Evolutionary conservation across 2,797 vertebrate species (phyloP).

Genomic region (Masticophis lateralis): DNA sequence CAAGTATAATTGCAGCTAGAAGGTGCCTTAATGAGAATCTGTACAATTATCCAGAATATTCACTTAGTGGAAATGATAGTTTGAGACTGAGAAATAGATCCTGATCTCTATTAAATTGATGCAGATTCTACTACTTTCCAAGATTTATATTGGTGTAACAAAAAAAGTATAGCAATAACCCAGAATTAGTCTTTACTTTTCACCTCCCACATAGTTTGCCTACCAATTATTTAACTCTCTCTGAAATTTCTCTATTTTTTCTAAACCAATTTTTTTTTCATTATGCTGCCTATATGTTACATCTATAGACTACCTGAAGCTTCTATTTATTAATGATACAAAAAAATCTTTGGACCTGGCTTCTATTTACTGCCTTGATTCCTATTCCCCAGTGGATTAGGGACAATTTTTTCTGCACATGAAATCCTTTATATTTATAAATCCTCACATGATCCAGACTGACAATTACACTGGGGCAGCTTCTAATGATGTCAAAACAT

Average conservation of each 20-base stretch:
- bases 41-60: constrained; percentile 44
- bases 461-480: not conserved
- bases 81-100: constrained; percentile 35
- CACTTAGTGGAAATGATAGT: constrained; percentile 48
- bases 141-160: constrained; percentile 40
- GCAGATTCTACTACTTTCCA: constrained; percentile 30
- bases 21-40: constrained; percentile 42
- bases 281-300: not conserved
- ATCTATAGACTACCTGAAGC: not conserved
- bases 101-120: constrained; percentile 33
- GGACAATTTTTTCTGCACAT: not conserved
- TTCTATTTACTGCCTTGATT: not conserved
- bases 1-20: constrained; percentile 31
- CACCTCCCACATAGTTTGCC: not conserved
- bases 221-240: constrained; percentile 25
- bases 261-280: constrained; percentile 1
- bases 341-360: constrained; percentile 9
- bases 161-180: constrained; percentile 27
- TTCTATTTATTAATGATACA: constrained; percentile 15
- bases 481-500: not conserved
- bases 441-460: not conserved
- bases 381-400: not conserved
- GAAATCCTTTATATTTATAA: constrained; percentile 29
- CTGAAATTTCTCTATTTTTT: constrained; percentile 17
- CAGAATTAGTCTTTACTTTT: constrained; percentile 32